phyloP scores from a whole-genome alignment of 2,797 vertebrate genomes.

The Heliangelus exortis region DNA sequence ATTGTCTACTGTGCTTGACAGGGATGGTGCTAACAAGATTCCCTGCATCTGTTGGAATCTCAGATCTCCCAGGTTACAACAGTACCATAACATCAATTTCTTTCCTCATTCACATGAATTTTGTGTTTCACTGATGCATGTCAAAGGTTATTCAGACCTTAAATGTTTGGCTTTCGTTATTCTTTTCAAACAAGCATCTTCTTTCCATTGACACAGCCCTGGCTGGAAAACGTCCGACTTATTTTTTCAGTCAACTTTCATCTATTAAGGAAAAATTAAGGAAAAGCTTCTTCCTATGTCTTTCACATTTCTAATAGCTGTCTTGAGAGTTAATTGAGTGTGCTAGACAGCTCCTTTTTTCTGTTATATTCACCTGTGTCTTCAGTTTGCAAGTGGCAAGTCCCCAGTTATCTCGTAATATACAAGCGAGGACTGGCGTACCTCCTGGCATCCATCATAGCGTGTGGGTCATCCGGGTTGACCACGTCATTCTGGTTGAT shows the following conservation, averaged over 20 bases:
- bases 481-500: conserved; percentile 73
- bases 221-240: background rate
- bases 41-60: background rate
- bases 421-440: conserved; percentile 44
- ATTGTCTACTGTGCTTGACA: background rate
- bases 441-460: conserved; percentile 74
- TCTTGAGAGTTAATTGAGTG: background rate
- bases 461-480: conserved; percentile 81
- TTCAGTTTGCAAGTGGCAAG: accelerated
- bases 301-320: background rate
- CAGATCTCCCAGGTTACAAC: background rate
- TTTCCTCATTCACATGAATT: background rate
- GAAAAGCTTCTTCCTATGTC: background rate
- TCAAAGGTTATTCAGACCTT: background rate
- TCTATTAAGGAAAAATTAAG: background rate
- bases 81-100: background rate
- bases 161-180: background rate
- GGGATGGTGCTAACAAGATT: background rate
- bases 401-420: background rate
- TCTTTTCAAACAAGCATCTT: background rate
- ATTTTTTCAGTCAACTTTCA: background rate
- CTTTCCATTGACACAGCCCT: background rate
- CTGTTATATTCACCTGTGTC: background rate
- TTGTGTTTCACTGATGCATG: background rate
- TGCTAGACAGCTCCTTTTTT: background rate